Conservation (phyloP, 1,140 invertebrate genomes). For the Drosophila pseudoananassae region DNA sequence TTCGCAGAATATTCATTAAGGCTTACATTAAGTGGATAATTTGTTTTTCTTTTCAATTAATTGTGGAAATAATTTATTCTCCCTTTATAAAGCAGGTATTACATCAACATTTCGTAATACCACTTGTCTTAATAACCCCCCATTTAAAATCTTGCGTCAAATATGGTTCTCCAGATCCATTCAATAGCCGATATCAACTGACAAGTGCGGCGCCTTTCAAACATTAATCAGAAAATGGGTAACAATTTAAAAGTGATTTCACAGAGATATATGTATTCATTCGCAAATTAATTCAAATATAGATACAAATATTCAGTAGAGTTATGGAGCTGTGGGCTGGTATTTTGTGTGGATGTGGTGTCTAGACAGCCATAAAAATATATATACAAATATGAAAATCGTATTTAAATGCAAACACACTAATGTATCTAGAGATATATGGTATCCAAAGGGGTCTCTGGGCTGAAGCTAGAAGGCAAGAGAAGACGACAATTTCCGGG, state of each 20-base stretch:
- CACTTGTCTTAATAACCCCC: constrained; percentile 2
- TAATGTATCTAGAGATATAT: constrained; percentile 10
- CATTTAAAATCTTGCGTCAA: neutral
- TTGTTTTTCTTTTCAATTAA: too few relatives aligned
- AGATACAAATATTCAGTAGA: neutral
- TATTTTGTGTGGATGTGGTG: constrained; percentile 6
- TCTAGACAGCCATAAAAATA: constrained; percentile 32
- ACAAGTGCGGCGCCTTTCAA: constrained; percentile 31
- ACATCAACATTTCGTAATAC: neutral
- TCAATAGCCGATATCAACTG: constrained; percentile 26
- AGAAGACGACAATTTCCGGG: constrained; percentile 72
- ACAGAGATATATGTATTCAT: constrained; percentile 1
- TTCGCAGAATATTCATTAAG: neutral
- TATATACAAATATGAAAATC: constrained; percentile 39
- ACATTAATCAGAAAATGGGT: constrained; percentile 34
- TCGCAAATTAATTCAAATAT: constrained; percentile 21
- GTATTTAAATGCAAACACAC: constrained; percentile 26
- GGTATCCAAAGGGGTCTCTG: constrained; percentile 9
- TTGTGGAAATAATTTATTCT: neutral
- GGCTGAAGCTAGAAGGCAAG: constrained; percentile 34
- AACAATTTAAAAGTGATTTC: constrained; percentile 40
- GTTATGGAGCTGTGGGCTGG: constrained; percentile 22
- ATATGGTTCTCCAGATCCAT: constrained; percentile 18
- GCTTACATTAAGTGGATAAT: too few relatives aligned
- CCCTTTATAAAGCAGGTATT: neutral